Conservation (phyloP, 2,113 vertebrate species). For the Varanus komodoensis region DNA sequence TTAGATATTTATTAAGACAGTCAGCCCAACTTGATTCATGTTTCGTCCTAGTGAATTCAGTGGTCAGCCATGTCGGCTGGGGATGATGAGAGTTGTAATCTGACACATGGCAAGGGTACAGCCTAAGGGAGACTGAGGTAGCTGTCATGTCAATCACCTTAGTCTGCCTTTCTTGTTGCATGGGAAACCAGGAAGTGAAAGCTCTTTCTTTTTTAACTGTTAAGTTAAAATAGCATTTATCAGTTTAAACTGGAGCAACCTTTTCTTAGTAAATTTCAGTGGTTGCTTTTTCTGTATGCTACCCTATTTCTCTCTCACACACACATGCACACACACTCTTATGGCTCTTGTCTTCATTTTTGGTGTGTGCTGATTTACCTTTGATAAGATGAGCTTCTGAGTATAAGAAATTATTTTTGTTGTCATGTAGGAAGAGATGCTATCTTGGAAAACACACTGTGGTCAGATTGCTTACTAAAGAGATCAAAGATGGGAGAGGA, state of each 20-base stretch:
- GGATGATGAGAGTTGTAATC: no score
- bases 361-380: conserved; percentile 71
- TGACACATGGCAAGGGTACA: no score
- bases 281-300: conserved; percentile 34
- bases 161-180: conserved; percentile 6
- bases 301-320: conserved; percentile 44
- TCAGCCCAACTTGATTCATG: neutral
- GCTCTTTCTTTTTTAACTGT: conserved; percentile 14
- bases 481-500: conserved; percentile 67
- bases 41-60: neutral
- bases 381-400: conserved; percentile 69
- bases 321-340: conserved; percentile 10
- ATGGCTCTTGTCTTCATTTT: conserved; percentile 47
- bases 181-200: conserved; percentile 55
- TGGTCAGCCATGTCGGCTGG: no score
- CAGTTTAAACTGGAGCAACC: conserved; percentile 66
- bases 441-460: conserved; percentile 71
- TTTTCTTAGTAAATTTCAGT: conserved; percentile 62
- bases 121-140: neutral
- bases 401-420: conserved; percentile 73
- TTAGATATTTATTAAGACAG: conserved; percentile 58
- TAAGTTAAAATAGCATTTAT: conserved; percentile 45
- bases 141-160: no score
- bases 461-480: conserved; percentile 69
- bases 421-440: conserved; percentile 67